phyloP scores from a whole-genome alignment of 2,888 invertebrate species.

The Lithophane ornitopus region DNA sequence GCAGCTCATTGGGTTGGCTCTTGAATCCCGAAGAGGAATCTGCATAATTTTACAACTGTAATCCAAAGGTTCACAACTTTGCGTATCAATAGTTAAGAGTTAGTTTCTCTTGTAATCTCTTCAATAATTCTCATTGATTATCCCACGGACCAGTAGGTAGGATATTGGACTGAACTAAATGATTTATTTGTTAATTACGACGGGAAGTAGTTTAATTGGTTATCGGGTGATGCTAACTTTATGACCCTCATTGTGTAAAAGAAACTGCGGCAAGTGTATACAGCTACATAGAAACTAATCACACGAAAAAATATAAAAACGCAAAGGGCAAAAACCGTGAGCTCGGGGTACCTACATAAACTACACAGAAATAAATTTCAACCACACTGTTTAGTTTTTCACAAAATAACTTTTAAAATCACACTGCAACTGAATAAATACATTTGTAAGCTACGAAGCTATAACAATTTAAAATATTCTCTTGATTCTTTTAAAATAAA shows the following conservation, averaged over 20 bases:
- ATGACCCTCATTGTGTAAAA: not conserved
- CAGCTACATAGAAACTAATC: not conserved
- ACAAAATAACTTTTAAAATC: constrained; percentile 21
- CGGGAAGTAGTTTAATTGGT: not conserved
- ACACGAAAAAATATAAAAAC: not conserved
- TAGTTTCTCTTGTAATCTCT: constrained; percentile 64
- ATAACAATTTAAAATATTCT: constrained; percentile 22
- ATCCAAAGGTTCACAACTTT: constrained; percentile 72
- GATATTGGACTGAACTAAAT: constrained; percentile 24
- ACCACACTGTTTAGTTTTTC: not conserved
- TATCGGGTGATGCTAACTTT: not conserved
- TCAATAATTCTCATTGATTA: constrained; percentile 64
- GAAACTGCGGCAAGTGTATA: not conserved
- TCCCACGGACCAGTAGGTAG: constrained; percentile 22
- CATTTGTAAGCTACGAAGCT: not conserved
- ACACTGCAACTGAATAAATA: not conserved
- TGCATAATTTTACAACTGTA: constrained; percentile 76
- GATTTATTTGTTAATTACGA: constrained; percentile 50
- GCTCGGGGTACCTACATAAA: not conserved
- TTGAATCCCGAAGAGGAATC: constrained; percentile 59
- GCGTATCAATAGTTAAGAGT: constrained; percentile 67
- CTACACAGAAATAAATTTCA: not conserved
- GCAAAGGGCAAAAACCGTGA: not conserved
- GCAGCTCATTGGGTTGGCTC: constrained; percentile 12
- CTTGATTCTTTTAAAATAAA: constrained; percentile 27